These are phyloP conservation scores for Ypsolopha scabrella DNA, from an alignment of 2,888 invertebrate species.

Conservation along the genomic window DNA sequence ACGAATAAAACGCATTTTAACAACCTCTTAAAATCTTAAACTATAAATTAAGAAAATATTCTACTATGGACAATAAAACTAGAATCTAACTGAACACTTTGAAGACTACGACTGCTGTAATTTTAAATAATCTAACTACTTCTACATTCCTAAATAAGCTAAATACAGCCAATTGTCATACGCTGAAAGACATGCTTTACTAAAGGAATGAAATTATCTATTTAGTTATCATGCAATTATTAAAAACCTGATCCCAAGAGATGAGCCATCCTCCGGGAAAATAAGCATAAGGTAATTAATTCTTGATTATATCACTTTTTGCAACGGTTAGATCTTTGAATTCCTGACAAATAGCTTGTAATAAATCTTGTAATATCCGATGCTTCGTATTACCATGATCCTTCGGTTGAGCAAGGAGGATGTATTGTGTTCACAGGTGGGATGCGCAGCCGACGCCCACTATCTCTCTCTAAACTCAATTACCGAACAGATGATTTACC, in stretches of 20 bases:
- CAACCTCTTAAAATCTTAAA: background rate
- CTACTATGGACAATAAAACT: background rate
- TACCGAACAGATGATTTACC: slow-evolving; percentile 64
- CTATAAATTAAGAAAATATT: background rate
- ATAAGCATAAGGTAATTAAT: slow-evolving; percentile 7
- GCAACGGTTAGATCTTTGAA: background rate
- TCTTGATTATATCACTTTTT: background rate
- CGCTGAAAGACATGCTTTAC: background rate
- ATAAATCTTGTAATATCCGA: slow-evolving; percentile 3
- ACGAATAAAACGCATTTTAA: background rate
- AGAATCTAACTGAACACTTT: background rate
- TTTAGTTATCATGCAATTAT: slow-evolving; percentile 36
- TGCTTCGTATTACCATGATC: background rate
- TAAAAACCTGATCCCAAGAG: slow-evolving; percentile 40
- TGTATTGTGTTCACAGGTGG: slow-evolving; percentile 54
- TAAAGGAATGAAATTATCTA: slow-evolving; percentile 6
- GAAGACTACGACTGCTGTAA: background rate
- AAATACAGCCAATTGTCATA: background rate
- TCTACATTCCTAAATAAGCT: background rate
- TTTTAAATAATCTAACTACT: background rate
- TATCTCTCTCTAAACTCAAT: slow-evolving; percentile 63
- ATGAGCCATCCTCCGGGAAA: slow-evolving; percentile 58
- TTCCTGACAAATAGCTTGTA: slow-evolving; percentile 1
- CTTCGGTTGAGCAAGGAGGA: slow-evolving; percentile 34
- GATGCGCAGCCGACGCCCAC: slow-evolving; percentile 57